Percentiles rank a stretch among this genome's conserved stretches.
Evolutionary conservation across 1,140 invertebrate genomes (phyloP).

Genomic region (Limonius californicus): DNA sequence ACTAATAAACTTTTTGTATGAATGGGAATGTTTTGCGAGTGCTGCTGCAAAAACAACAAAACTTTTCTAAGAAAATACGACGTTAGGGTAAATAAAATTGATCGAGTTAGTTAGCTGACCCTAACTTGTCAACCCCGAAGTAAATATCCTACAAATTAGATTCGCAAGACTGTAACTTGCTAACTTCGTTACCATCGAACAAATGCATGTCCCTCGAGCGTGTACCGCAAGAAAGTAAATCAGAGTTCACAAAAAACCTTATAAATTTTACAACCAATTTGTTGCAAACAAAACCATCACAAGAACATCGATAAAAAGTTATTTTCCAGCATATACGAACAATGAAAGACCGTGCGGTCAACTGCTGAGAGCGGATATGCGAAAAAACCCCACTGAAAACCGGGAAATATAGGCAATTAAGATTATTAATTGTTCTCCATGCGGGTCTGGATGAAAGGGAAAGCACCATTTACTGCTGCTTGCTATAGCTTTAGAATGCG

Average conservation of each 20-base stretch:
- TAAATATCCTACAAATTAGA: slow-evolving; percentile 14
- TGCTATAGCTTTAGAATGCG: slow-evolving; percentile 7
- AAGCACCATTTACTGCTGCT: slow-evolving; percentile 5
- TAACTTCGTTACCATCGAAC: slow-evolving; percentile 2
- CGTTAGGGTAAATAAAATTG: slow-evolving; percentile 13
- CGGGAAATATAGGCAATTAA: slow-evolving; percentile 14
- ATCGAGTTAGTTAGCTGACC: slow-evolving; percentile 11
- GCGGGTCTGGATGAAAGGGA: slow-evolving; percentile 5
- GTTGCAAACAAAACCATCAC: not conserved
- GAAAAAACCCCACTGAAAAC: slow-evolving; percentile 10
- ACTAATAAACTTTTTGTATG: too few species aligned
- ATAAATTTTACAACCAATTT: not conserved
- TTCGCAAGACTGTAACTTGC: slow-evolving; percentile 2
- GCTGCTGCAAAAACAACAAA: not conserved
- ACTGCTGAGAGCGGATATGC: not conserved
- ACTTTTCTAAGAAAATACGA: not conserved
- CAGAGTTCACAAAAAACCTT: not conserved
- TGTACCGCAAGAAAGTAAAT: not conserved
- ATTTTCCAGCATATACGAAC: slow-evolving; percentile 4
- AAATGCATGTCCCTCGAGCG: not conserved
- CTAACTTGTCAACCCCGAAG: slow-evolving; percentile 12
- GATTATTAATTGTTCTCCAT: slow-evolving; percentile 14
- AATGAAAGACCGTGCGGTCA: not conserved
- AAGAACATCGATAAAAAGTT: slow-evolving; percentile 6
- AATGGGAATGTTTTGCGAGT: too few species aligned